Conservation (phyloP, 2,888 invertebrate species). For the Cheilosia variabilis region DNA sequence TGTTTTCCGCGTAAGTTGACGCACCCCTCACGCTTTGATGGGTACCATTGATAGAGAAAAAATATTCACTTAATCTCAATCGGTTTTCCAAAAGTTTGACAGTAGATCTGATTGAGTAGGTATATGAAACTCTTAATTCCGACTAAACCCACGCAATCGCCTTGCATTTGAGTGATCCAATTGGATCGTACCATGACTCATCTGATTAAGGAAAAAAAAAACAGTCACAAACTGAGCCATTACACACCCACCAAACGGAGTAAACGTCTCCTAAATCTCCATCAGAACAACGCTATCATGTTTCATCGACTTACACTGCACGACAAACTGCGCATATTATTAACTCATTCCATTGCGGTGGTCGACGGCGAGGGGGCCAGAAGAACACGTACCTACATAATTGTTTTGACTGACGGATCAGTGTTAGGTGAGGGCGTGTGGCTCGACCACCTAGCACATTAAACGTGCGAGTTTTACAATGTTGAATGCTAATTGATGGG, state of each 20-base stretch:
- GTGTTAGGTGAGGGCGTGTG: slow-evolving; percentile 60
- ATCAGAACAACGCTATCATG: slow-evolving; percentile 22
- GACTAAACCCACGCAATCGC: slow-evolving; percentile 27
- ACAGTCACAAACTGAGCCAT: slow-evolving; percentile 13
- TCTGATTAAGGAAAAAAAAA: slow-evolving; percentile 25
- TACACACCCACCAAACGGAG: slow-evolving; percentile 37
- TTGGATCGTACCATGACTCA: slow-evolving; percentile 32
- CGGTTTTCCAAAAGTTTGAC: neutral
- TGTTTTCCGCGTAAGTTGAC: slow-evolving; percentile 5
- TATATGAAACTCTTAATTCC: slow-evolving; percentile 16
- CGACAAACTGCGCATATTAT: slow-evolving; percentile 60
- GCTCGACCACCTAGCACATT: slow-evolving; percentile 33
- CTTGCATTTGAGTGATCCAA: slow-evolving; percentile 12
- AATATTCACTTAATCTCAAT: neutral
- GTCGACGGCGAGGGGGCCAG: neutral
- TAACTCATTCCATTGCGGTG: slow-evolving; percentile 28
- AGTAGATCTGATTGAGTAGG: slow-evolving; percentile 25
- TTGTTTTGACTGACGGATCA: slow-evolving; percentile 58
- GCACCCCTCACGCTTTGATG: neutral
- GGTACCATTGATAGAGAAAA: neutral
- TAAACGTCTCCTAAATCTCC: slow-evolving; percentile 17
- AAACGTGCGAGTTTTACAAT: slow-evolving; percentile 30
- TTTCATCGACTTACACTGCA: slow-evolving; percentile 43
- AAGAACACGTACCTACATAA: slow-evolving; percentile 26
- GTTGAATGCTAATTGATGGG: slow-evolving; percentile 34